These are phyloP conservation scores for Cosmia pyralina DNA, from an alignment of 2,888 invertebrate genomes.

Conservation along the genomic window DNA sequence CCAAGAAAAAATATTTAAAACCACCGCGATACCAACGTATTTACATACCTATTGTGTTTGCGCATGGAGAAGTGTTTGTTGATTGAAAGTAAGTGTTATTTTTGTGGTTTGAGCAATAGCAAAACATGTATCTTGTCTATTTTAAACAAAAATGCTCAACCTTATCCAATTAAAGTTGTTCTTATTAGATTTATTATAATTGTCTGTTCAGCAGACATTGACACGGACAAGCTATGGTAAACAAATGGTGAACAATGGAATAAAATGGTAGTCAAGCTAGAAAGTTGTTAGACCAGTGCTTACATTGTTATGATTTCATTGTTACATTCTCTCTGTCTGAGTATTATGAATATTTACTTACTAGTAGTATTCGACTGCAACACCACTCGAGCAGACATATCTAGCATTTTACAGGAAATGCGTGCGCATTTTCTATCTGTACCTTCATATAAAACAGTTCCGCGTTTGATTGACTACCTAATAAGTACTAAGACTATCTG, in stretches of 20 bases:
- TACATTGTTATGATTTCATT: slow-evolving; percentile 59
- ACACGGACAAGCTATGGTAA: slow-evolving; percentile 34
- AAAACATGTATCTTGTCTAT: not conserved
- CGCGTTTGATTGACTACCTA: not conserved
- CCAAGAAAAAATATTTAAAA: not conserved
- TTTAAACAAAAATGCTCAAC: not conserved
- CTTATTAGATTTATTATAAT: slow-evolving; percentile 5
- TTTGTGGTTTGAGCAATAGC: slow-evolving; percentile 10
- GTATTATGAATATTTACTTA: slow-evolving; percentile 52
- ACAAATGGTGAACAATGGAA: slow-evolving; percentile 57
- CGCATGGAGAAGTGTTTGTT: not conserved
- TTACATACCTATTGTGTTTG: not conserved
- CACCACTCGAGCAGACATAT: slow-evolving; percentile 19
- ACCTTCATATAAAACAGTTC: not conserved
- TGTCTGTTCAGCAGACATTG: not conserved
- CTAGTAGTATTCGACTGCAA: slow-evolving; percentile 12
- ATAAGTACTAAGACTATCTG: not conserved
- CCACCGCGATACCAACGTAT: not conserved
- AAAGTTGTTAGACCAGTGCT: slow-evolving; percentile 51
- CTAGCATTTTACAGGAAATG: slow-evolving; percentile 14
- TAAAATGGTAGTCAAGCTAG: slow-evolving; percentile 49
- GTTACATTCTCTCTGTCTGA: slow-evolving; percentile 42
- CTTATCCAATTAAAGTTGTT: not conserved
- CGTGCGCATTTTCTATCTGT: not conserved
- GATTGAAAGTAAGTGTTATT: slow-evolving; percentile 9